Percentiles rank a stretch among this genome's conserved stretches.
phyloP scores from a whole-genome alignment of 2,113 vertebrate species.

The Myiopsitta monachus region DNA sequence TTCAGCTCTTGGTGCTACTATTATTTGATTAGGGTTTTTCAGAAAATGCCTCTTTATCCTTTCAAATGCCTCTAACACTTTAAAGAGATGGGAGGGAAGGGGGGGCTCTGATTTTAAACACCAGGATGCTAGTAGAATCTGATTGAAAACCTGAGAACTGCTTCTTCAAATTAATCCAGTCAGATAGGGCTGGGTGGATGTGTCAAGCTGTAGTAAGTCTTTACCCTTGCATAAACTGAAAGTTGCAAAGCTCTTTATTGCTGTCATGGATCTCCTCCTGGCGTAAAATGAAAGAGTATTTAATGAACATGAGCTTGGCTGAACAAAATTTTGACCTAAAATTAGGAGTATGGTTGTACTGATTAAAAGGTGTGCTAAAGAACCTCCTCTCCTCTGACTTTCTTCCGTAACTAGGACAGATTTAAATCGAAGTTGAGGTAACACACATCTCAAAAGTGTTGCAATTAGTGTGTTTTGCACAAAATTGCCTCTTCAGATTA shows the following conservation, averaged over 20 bases:
- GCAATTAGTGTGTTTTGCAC: neutral
- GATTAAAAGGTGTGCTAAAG: neutral
- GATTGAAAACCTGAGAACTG: neutral
- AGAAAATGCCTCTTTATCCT: neutral
- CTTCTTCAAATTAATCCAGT: neutral
- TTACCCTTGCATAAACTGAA: constrained; percentile 3
- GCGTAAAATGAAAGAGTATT: neutral
- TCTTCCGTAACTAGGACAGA: neutral
- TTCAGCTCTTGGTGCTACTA: neutral
- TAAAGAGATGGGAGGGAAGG: neutral
- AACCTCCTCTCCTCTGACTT: neutral
- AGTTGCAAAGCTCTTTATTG: constrained; percentile 13
- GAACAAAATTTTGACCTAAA: neutral
- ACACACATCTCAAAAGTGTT: neutral
- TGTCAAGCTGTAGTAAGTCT: neutral
- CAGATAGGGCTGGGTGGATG: neutral
- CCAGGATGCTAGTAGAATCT: neutral
- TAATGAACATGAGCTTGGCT: neutral
- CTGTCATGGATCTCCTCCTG: neutral
- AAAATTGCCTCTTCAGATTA: neutral
- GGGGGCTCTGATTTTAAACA: neutral
- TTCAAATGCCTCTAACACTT: neutral
- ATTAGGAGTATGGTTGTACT: neutral
- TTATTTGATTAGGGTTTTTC: neutral
- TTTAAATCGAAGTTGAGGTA: neutral